Conservation (phyloP, 2,888 invertebrate genomes). For the Nephrocerus scutellatus region DNA sequence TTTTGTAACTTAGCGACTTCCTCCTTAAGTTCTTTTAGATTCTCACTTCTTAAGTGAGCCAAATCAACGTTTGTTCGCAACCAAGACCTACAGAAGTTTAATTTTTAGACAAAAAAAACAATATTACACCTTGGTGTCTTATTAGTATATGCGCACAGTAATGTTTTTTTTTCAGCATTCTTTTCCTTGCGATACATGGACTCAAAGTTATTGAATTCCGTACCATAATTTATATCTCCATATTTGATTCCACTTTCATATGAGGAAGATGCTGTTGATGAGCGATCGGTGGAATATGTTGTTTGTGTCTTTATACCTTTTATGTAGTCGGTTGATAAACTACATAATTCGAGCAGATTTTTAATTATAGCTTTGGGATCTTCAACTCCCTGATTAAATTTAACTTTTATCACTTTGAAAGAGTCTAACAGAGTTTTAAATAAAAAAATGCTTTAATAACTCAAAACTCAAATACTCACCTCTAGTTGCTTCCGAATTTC, state of each 20-base stretch:
- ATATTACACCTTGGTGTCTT: too few species aligned
- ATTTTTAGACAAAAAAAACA: slow-evolving; percentile 31
- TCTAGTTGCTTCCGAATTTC: slow-evolving; percentile 42
- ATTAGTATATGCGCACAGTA: too few species aligned
- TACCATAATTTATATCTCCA: slow-evolving; percentile 21
- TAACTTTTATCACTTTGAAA: slow-evolving; percentile 68
- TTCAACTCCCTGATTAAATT: slow-evolving; percentile 57
- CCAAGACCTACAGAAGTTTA: slow-evolving; percentile 55
- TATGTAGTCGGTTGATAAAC: slow-evolving; percentile 79
- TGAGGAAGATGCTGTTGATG: too few species aligned
- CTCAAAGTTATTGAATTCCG: slow-evolving; percentile 23
- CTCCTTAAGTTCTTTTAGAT: slow-evolving; percentile 59
- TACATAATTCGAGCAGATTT: slow-evolving; percentile 67
- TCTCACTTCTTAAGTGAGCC: slow-evolving; percentile 62
- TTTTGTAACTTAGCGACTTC: slow-evolving; percentile 58
- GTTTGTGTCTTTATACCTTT: slow-evolving; percentile 55
- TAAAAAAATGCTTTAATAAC: too few species aligned
- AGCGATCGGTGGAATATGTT: too few species aligned
- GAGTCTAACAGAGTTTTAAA: slow-evolving; percentile 54
- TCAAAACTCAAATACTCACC: too few species aligned
- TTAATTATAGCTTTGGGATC: slow-evolving; percentile 67
- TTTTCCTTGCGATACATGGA: slow-evolving; percentile 20
- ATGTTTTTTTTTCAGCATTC: slow-evolving; percentile 26
- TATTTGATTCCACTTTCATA: slow-evolving; percentile 9
- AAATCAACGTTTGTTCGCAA: slow-evolving; percentile 60